Conservation (phyloP, 2,113 vertebrate genomes). For the Gorsachius goisagi region DNA sequence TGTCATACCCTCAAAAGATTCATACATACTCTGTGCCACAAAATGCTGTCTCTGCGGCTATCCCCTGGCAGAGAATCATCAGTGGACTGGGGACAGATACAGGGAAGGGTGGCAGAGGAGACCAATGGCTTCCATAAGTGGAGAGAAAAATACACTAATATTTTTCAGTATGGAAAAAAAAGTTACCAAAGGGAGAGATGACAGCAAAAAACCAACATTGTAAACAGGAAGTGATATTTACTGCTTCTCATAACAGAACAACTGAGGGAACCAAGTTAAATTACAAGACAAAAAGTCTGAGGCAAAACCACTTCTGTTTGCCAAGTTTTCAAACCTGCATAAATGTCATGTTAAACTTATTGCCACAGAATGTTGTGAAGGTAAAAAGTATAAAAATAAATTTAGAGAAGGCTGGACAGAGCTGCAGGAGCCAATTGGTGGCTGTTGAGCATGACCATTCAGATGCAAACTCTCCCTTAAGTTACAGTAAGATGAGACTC, state of each 20-base stretch:
- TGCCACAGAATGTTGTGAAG: background rate
- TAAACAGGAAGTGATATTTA: background rate
- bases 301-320: background rate
- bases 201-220: fast-evolving
- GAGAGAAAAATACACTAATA: background rate
- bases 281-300: background rate
- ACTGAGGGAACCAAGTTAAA: background rate
- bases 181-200: background rate
- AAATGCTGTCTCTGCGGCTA: background rate
- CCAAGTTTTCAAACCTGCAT: background rate
- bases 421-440: background rate
- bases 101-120: background rate
- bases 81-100: background rate
- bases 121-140: background rate
- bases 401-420: background rate
- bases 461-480: background rate
- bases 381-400: background rate
- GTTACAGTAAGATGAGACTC: background rate
- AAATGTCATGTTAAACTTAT: background rate
- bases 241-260: background rate
- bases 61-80: background rate
- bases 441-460: background rate
- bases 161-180: background rate
- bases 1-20: background rate
- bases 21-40: background rate